phyloP scores from a whole-genome alignment of 2,888 invertebrate genomes.

The Argyra leucocephala region DNA sequence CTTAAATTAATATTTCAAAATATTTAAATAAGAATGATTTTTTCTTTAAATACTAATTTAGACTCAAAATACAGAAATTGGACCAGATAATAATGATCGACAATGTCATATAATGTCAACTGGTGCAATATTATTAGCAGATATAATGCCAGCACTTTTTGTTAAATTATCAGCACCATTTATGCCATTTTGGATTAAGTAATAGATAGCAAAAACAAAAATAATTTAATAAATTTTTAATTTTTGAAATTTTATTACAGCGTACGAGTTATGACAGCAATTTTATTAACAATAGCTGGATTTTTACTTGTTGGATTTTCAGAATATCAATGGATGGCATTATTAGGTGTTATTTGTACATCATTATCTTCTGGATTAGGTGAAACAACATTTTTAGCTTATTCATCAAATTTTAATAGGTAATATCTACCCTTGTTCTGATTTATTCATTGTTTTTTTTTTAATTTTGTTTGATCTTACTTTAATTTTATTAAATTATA shows the following conservation, averaged over 20 bases:
- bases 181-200: slow-evolving; percentile 56
- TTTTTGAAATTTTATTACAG: slow-evolving; percentile 36
- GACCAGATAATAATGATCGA: slow-evolving; percentile 27
- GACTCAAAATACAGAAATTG: slow-evolving; percentile 9
- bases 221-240: neutral
- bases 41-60: too few relatives aligned
- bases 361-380: slow-evolving; percentile 70
- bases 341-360: slow-evolving; percentile 61
- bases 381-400: slow-evolving; percentile 66
- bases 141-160: slow-evolving; percentile 62
- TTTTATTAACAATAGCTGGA: slow-evolving; percentile 52
- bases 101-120: slow-evolving; percentile 60
- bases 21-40: neutral
- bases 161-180: slow-evolving; percentile 66
- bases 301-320: slow-evolving; percentile 59
- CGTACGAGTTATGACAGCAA: slow-evolving; percentile 50
- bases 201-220: slow-evolving; percentile 37
- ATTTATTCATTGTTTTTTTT: too few relatives aligned
- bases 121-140: slow-evolving; percentile 68
- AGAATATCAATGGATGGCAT: slow-evolving; percentile 50
- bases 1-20: neutral
- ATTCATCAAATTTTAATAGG: slow-evolving; percentile 61
- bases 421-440: too few relatives aligned
- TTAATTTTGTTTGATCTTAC: neutral
- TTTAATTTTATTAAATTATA: neutral